Base-by-base conservation (phyloP, 1,140 invertebrate genomes). In the Heliconius hewitsoni region DNA sequence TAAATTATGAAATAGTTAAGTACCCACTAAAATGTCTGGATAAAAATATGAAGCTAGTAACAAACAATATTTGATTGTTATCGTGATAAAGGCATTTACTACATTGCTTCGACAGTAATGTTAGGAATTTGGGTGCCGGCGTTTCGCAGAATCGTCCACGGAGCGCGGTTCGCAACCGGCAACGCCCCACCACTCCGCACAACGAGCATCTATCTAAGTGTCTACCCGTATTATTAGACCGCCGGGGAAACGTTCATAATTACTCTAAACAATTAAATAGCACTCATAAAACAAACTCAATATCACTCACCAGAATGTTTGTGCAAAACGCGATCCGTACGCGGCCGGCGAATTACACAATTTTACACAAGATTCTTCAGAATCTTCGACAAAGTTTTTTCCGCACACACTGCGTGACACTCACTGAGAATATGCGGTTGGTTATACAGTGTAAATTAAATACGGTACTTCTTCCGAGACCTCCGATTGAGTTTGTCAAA, bases 351-450 rank as follows among this genome's bases (percentile, higher is more conserved):
- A 92, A 90, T 93, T 93, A 92, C 93, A 94, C 93, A 94, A 93
- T 93, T 92, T 93, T 91, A 92, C 92, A 93, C 91, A 92, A 93
- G 89, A 94, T 93, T 93, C 91, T 94, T 94, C 93, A 94, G 89
- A 93, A 94, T 94, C 92, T 93, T 91, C 93, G 92, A 94, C 89
- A 90, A 93, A 94, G 91, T 94, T 94, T 94, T 94, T 94, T 94
- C 84, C 93, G 90, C 91, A 94, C 93, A 90, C 93, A 94, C 92
- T 94, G 93, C 88, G 93, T 93, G 89, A 94, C 93, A 94, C 92
- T 92, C 92, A 93, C 93, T 93, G 92, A 93, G 89, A 93, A 93
- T 93, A 92, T 93, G 93, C 90, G 88, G 85, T 89, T 89, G 89
- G 91, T 90, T 92, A 89, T 90, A 92, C 91, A 91, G 89, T 91